Base-by-base conservation (phyloP, 2,113 vertebrate genomes). In the Neotragus moschatus region DNA sequence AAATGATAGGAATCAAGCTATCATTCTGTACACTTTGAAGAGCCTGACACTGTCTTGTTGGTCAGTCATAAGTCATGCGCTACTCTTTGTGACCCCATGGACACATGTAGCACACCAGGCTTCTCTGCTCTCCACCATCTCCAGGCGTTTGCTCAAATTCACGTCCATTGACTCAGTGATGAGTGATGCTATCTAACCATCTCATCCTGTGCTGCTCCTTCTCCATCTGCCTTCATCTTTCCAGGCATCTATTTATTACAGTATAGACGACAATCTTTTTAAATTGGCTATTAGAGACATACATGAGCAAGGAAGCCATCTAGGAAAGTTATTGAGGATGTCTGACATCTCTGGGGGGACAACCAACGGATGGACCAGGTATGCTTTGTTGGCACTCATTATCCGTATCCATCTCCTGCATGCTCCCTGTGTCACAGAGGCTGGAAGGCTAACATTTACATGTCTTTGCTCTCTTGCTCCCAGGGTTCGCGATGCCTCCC, bases 341-440 rank as follows among this genome's bases (percentile, higher is more conserved):
- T 33, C 49, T 84, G 11, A 43, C 36, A 28, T 43, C 51, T 85
- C 73, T 0, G 3, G 28, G 47, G 60, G 25, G 45, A 53, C 43
- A 49, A 53, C 11, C 14, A 80, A 90, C 53, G 56, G 51, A 15
- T 7, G 45, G n/a, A 8, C 11, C 55, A 28, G 28, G 53, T 11
- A 3, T 3, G 6, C 58, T 28, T 8, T 55, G 14, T 5, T 12
- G 43, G n/a, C 36, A 6, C 43, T 45, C 30, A 3, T 9, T 19
- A 3, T 39, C 61, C 70, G 45, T 5, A 26, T 5, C 39, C 9
- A 39, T 3, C 26, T 14, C 0, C 15, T 39, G 16, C 19, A 5
- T 0, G 21, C 7, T 79, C 47, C 14, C 2, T 21, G 1, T 0
- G 11, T 8, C 25, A 4, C 28, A 3, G 5, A 43, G n/a, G 2